Conservation (phyloP, 1,140 invertebrate genomes). For the Cydia pomonella region DNA sequence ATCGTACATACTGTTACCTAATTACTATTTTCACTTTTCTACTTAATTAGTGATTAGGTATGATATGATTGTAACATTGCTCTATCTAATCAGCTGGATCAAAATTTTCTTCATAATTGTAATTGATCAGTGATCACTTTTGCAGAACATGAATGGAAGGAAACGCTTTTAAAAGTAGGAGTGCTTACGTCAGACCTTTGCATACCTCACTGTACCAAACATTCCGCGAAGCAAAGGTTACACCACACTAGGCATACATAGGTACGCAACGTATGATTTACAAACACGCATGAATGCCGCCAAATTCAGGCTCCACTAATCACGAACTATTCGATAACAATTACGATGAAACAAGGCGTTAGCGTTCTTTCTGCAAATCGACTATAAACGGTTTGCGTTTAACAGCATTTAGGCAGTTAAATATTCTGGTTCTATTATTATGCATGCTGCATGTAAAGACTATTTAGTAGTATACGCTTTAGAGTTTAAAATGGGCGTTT, state of each 20-base stretch:
- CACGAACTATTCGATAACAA: conserved; percentile 27
- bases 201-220: not conserved
- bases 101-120: not conserved
- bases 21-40: conserved; percentile 17
- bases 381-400: conserved; percentile 3
- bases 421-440: not conserved
- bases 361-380: conserved; percentile 1
- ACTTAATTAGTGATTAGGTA: not conserved
- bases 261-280: conserved; percentile 25
- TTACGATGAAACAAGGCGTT: conserved; percentile 1
- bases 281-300: conserved; percentile 26
- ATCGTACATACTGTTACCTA: not conserved
- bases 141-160: not conserved
- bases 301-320: conserved; percentile 32
- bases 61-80: not conserved
- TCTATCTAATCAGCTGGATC: not conserved
- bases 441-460: not conserved
- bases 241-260: conserved; percentile 11
- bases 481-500: too few relatives aligned
- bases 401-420: not conserved
- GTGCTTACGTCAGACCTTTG: not conserved
- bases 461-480: too few relatives aligned
- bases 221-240: conserved; percentile 23
- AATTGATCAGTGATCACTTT: not conserved
- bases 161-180: not conserved